These are phyloP conservation scores for Elegia similella DNA, from an alignment of 2,888 invertebrate genomes.

Conservation along the genomic window DNA sequence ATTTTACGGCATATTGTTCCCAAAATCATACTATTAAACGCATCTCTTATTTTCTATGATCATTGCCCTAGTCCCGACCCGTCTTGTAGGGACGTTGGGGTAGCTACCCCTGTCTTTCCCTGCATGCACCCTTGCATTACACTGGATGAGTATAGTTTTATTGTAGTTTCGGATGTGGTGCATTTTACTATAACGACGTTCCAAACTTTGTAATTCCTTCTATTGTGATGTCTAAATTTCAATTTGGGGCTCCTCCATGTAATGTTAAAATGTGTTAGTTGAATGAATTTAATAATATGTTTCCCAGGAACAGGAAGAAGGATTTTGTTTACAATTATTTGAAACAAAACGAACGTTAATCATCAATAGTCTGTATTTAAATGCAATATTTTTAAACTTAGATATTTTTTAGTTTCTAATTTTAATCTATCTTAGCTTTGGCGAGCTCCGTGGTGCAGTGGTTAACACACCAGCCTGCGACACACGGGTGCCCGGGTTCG, in stretches of 20 bases:
- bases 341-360: no score
- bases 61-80: neutral
- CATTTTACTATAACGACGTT: neutral
- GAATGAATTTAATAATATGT: neutral
- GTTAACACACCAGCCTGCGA: no score
- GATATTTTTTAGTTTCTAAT: no score
- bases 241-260: neutral
- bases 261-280: neutral
- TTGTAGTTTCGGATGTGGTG: slow-evolving; percentile 7
- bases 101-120: slow-evolving; percentile 4
- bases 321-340: no score
- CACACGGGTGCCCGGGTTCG: no score
- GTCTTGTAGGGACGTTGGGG: slow-evolving; percentile 3
- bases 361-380: no score
- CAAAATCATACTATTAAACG: neutral
- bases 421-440: no score
- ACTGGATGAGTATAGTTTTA: slow-evolving; percentile 8
- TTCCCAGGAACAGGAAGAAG: no score
- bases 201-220: neutral
- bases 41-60: neutral
- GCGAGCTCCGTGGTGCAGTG: no score
- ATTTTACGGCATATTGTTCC: no score
- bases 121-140: slow-evolving; percentile 12
- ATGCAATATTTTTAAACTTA: no score
- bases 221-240: slow-evolving; percentile 3